These are phyloP conservation scores for Zaprionus vittiger DNA, from an alignment of 1,140 invertebrate genomes.

Conservation along the genomic window DNA sequence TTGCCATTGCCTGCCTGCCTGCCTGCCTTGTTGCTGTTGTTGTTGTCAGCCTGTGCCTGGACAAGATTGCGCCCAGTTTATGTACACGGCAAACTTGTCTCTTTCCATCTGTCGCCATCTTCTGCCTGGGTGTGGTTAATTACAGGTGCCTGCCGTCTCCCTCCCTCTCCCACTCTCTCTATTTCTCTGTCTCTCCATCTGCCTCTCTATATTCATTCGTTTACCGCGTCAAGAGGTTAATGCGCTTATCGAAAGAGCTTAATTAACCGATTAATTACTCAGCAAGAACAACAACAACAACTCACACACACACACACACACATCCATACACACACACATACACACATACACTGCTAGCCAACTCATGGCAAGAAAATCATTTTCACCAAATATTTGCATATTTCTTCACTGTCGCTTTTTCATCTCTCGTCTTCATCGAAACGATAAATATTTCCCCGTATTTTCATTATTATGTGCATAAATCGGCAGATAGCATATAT, in stretches of 20 bases:
- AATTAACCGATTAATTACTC: slow-evolving; percentile 41
- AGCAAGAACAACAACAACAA: not conserved
- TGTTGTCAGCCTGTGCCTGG: slow-evolving; percentile 21
- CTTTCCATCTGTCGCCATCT: slow-evolving; percentile 14
- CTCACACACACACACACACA: too few relatives aligned
- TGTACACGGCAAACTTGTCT: slow-evolving; percentile 42
- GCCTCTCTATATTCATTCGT: slow-evolving; percentile 18
- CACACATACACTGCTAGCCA: not conserved
- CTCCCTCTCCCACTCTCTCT: not conserved
- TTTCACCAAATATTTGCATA: slow-evolving; percentile 19
- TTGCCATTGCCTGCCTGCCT: slow-evolving; percentile 38
- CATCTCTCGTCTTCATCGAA: not conserved
- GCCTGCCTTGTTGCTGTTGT: not conserved
- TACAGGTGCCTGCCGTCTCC: slow-evolving; percentile 26
- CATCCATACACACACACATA: not conserved
- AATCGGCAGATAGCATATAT: not conserved
- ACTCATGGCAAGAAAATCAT: slow-evolving; percentile 4
- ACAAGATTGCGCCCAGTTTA: slow-evolving; percentile 48
- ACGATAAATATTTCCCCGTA: not conserved
- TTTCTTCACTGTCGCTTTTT: not conserved
- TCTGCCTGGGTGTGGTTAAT: slow-evolving; percentile 39
- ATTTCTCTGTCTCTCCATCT: not conserved
- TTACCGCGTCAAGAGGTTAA: slow-evolving; percentile 31
- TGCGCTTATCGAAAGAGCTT: slow-evolving; percentile 50
- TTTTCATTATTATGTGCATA: not conserved